These are phyloP conservation scores for Polydrusus tereticollis DNA, from an alignment of 2,888 invertebrate species.

Conservation along the genomic window DNA sequence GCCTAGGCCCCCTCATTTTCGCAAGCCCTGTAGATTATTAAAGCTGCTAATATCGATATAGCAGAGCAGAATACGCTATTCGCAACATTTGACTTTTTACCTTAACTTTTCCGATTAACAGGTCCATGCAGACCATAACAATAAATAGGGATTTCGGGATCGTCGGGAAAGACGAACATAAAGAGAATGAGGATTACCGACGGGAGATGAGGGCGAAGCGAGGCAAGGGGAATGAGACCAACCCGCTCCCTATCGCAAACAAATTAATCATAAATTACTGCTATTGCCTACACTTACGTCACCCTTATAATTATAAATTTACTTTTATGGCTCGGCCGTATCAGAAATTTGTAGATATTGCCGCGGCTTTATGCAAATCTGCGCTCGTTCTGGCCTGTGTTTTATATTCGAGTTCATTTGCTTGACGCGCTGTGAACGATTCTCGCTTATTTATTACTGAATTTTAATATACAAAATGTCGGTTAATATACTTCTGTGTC, in stretches of 20 bases:
- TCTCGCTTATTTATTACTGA: constrained; percentile 53
- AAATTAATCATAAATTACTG: constrained; percentile 61
- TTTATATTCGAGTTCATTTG: constrained; percentile 51
- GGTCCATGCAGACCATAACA: constrained; percentile 43
- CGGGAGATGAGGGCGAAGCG: constrained; percentile 19
- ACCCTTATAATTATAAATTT: constrained; percentile 61
- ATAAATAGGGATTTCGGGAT: constrained; percentile 47
- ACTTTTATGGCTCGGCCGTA: constrained; percentile 60
- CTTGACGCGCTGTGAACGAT: constrained; percentile 49
- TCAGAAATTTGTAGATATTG: constrained; percentile 59
- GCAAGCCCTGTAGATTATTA: too few species aligned
- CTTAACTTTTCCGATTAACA: constrained; percentile 42
- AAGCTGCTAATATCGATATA: too few species aligned
- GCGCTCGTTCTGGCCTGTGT: constrained; percentile 55
- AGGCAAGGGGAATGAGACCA: constrained; percentile 26
- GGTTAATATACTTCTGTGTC: constrained; percentile 45
- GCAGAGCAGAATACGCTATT: too few species aligned
- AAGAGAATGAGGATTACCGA: constrained; percentile 47
- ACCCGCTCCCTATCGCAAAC: constrained; percentile 56
- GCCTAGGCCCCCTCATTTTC: too few species aligned
- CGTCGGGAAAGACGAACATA: constrained; percentile 46
- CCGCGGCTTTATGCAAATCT: constrained; percentile 58
- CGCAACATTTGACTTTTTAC: constrained; percentile 10
- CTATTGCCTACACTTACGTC: constrained; percentile 60
- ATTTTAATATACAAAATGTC: constrained; percentile 49